A percentile compares a stretch with the other conserved stretches of the same genome.
These are phyloP conservation scores for Mesodorylaimus sp. DNA, from an alignment of 2,888 invertebrate species.

Conservation along the genomic window DNA sequence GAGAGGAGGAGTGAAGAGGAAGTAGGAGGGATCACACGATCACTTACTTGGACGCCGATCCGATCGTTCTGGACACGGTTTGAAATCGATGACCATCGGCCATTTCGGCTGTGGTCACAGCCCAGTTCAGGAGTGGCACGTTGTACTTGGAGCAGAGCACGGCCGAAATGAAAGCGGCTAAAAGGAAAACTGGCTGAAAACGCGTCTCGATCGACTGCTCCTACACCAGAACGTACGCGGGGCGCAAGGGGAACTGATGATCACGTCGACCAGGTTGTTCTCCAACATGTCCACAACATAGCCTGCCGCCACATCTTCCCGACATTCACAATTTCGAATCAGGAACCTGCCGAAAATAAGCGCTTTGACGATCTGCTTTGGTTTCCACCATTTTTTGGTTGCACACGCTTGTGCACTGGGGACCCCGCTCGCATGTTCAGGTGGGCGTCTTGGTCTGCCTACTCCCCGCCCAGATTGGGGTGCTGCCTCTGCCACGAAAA, in stretches of 20 bases:
- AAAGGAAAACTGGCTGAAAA: too few species aligned
- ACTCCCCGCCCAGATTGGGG: too few species aligned
- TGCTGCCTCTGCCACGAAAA: too few species aligned
- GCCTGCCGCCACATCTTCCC: neutral
- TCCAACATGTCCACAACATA: neutral
- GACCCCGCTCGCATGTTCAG: too few species aligned
- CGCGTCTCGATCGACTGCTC: too few species aligned
- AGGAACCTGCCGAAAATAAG: too few species aligned
- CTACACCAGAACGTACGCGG: neutral
- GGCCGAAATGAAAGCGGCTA: slow-evolving; percentile 4
- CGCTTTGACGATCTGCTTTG: too few species aligned
- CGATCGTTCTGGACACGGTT: neutral
- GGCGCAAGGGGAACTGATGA: neutral
- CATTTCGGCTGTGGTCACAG: neutral
- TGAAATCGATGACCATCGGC: neutral
- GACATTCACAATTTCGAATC: neutral
- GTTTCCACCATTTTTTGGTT: too few species aligned
- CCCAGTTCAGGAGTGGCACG: neutral
- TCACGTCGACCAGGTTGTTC: neutral
- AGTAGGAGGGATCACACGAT: too few species aligned
- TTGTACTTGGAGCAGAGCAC: neutral
- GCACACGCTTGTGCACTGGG: too few species aligned
- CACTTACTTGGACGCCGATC: neutral
- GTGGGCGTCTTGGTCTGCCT: too few species aligned
- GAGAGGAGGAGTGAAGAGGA: too few species aligned